Base-by-base conservation (phyloP, 2,888 invertebrate genomes). In the Zhuqinia jingwanae region DNA sequence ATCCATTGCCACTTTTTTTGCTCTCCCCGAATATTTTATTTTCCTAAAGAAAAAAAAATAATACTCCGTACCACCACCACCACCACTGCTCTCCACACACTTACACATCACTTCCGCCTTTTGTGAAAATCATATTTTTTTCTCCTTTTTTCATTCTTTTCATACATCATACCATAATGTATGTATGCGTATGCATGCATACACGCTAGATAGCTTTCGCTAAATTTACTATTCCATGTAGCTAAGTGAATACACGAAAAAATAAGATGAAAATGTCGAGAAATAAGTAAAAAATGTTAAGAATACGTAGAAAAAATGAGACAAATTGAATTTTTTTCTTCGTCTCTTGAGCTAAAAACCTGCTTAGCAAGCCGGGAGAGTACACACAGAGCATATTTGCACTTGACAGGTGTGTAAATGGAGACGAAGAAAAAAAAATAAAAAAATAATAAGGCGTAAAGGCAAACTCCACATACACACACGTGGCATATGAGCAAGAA, bases 401-500 rank as follows among this genome's bases (percentile, higher is more conserved):
- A 56, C 83, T 76, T 76, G 76, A 76, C 60, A 83, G 83, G 76
- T 83, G 36, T 75, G 36, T 75, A 75, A 75, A 75, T 75, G 75
- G 8, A 70, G 65, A 17, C 17, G 53, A 75, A 53, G 17, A 13
- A 56, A 17, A 42, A 75, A 75, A 13, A 75, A 75, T 50, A 75
- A 27, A 8, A n/a, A n/a, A n/a, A n/a, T n/a, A n/a, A n/a, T n/a
- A n/a, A n/a, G n/a, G n/a, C n/a, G n/a, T n/a, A n/a, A n/a, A n/a
- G n/a, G n/a, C n/a, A n/a, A n/a, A n/a, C n/a, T n/a, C n/a, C 50
- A 75, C 10, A 30, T 20, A 36, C 30, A n/a, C 20, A 11, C 75
- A 56, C 56, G 75, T 75, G 75, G 56, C 75, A 17, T 17, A 20
- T 63, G 2, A 30, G 56, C 75, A 25, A 50, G 8, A 36, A 63